Percentiles rank a stretch among this genome's conserved stretches.
These are phyloP conservation scores for Myotis planiceps DNA, from an alignment of 2,797 vertebrate genomes.

Conservation along the genomic window DNA sequence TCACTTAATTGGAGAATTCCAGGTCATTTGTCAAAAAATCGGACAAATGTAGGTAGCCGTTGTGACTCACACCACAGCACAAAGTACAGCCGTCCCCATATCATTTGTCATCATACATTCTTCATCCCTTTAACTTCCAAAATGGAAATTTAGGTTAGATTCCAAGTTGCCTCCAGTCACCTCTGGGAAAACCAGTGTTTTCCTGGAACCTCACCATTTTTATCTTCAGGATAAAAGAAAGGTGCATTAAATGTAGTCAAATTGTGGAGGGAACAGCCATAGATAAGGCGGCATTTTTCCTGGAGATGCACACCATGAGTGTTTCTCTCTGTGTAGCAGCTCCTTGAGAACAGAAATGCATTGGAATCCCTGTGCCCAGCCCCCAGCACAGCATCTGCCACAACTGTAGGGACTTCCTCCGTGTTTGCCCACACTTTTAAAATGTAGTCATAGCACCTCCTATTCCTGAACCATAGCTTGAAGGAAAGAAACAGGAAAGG, in stretches of 20 bases:
- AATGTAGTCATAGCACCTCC: not conserved
- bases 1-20: conserved; percentile 75
- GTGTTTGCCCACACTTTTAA: not conserved
- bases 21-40: conserved; percentile 70
- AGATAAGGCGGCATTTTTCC: not conserved
- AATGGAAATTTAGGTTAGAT: conserved; percentile 72
- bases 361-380: not conserved
- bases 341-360: not conserved
- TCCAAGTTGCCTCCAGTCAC: not conserved
- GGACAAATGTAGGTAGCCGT: conserved; percentile 75
- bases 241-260: not conserved
- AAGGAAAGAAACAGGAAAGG: not conserved
- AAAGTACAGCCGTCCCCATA: conserved; percentile 66
- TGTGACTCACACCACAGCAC: conserved; percentile 74
- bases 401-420: not conserved
- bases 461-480: not conserved
- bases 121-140: conserved; percentile 69
- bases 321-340: not conserved
- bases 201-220: conserved; percentile 21
- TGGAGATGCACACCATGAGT: not conserved
- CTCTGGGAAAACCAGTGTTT: not conserved
- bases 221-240: not conserved
- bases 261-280: not conserved
- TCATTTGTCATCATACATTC: conserved; percentile 76
- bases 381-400: not conserved